Evolutionary conservation across 2,888 invertebrate species (phyloP).

Genomic region (Monochamus alternatus): DNA sequence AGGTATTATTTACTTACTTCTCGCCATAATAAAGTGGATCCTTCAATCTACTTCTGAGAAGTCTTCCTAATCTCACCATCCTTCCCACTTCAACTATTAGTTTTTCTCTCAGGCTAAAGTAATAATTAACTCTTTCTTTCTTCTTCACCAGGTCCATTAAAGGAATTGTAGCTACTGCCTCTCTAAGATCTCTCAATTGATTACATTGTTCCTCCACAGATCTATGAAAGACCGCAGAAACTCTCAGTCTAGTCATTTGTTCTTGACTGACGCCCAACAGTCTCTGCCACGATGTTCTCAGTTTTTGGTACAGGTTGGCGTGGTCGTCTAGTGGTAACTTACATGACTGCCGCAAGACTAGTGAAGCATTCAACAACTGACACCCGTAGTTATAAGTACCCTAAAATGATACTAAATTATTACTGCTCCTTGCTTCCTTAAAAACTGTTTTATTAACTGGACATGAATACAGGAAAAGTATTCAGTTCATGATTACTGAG

Average conservation of each 20-base stretch:
- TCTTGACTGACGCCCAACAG: constrained; percentile 82
- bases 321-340: constrained; percentile 77
- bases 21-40: constrained; percentile 71
- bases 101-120: constrained; percentile 76
- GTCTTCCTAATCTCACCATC: constrained; percentile 80
- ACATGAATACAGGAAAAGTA: no score
- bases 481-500: no score
- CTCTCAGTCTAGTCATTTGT: constrained; percentile 82
- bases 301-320: constrained; percentile 73
- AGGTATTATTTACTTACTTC: constrained; percentile 53
- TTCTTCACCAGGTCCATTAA: constrained; percentile 70
- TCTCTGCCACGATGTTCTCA: constrained; percentile 80
- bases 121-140: constrained; percentile 72
- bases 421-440: not conserved
- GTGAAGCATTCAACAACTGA: constrained; percentile 83
- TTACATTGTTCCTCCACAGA: constrained; percentile 79
- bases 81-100: constrained; percentile 81
- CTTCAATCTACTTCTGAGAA: constrained; percentile 78
- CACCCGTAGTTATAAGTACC: constrained; percentile 88
- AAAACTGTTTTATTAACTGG: no score
- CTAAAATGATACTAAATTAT: constrained; percentile 68
- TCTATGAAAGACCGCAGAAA: constrained; percentile 82
- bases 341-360: constrained; percentile 82
- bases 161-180: constrained; percentile 73
- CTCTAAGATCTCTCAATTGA: constrained; percentile 76